A percentile compares a stretch with the other conserved stretches of the same genome.
Conservation (phyloP, 1,140 invertebrate species). For the Halictus rubicundus region DNA sequence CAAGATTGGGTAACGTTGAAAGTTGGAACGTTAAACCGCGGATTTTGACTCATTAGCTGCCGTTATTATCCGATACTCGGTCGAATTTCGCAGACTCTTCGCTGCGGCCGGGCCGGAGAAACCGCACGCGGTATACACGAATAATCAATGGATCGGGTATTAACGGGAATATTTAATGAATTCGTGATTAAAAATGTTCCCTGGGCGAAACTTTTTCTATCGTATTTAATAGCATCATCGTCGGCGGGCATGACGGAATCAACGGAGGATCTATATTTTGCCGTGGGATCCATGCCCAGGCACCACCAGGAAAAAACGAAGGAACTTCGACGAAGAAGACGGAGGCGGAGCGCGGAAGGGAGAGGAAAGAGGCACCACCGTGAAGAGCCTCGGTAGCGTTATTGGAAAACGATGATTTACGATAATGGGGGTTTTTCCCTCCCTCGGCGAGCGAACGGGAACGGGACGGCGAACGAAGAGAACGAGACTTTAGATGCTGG, state of each 20-base stretch:
- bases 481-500: slow-evolving; percentile 40
- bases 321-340: slow-evolving; percentile 22
- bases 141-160: slow-evolving; percentile 21
- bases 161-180: slow-evolving; percentile 34
- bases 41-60: background rate
- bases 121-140: background rate
- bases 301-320: slow-evolving; percentile 35
- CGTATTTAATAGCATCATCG: slow-evolving; percentile 25
- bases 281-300: background rate
- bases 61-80: background rate
- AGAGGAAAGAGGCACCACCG: slow-evolving; percentile 33
- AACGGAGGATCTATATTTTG: slow-evolving; percentile 22
- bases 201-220: slow-evolving; percentile 21
- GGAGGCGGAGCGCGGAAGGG: background rate
- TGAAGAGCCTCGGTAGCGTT: slow-evolving; percentile 78
- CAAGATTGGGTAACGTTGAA: background rate
- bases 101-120: background rate
- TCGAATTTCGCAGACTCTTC: too few relatives aligned
- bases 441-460: slow-evolving; percentile 27
- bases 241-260: slow-evolving; percentile 8
- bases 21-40: slow-evolving; percentile 22
- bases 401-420: slow-evolving; percentile 82
- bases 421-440: slow-evolving; percentile 78
- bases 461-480: slow-evolving; percentile 50
- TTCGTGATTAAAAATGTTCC: slow-evolving; percentile 7